These are phyloP conservation scores for Alsophila aescularia DNA, from an alignment of 2,888 invertebrate species.

Conservation along the genomic window DNA sequence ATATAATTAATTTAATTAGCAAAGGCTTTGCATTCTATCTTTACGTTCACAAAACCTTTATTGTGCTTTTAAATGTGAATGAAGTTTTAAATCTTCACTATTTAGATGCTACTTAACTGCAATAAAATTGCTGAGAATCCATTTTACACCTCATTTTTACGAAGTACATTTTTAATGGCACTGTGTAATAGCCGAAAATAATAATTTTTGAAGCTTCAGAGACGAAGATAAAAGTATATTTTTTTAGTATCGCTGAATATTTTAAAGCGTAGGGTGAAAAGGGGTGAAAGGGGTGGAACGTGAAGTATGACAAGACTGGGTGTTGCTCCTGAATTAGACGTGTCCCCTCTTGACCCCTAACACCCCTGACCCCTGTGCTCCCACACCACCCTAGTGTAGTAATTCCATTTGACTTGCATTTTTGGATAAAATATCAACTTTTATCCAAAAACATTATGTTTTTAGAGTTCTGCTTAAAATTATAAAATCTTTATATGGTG, in stretches of 20 bases:
- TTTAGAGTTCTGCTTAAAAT: too few species aligned
- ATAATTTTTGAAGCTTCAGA: slow-evolving; percentile 16
- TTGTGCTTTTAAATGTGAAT: not conserved
- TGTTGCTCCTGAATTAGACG: slow-evolving; percentile 9
- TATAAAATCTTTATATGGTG: too few species aligned
- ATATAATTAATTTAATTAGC: too few species aligned
- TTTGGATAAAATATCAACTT: too few species aligned
- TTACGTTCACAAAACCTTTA: too few species aligned
- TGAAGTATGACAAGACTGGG: not conserved
- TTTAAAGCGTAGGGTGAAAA: slow-evolving; percentile 5
- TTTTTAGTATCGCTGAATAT: slow-evolving; percentile 21
- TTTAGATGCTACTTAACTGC: not conserved
- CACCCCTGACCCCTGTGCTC: too few species aligned
- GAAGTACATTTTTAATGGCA: slow-evolving; percentile 32
- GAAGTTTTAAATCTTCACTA: not conserved
- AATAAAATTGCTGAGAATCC: not conserved
- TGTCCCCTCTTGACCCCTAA: not conserved
- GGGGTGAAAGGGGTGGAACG: not conserved
- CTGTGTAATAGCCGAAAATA: slow-evolving; percentile 27
- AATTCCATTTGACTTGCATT: too few species aligned
- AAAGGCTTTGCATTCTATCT: too few species aligned
- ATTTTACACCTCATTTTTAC: slow-evolving; percentile 14
- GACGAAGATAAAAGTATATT: slow-evolving; percentile 23
- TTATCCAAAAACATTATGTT: too few species aligned
- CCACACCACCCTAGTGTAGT: not conserved